Base-by-base conservation (phyloP, 2,797 vertebrate genomes). In the Enteromius afrohamiltoni region DNA sequence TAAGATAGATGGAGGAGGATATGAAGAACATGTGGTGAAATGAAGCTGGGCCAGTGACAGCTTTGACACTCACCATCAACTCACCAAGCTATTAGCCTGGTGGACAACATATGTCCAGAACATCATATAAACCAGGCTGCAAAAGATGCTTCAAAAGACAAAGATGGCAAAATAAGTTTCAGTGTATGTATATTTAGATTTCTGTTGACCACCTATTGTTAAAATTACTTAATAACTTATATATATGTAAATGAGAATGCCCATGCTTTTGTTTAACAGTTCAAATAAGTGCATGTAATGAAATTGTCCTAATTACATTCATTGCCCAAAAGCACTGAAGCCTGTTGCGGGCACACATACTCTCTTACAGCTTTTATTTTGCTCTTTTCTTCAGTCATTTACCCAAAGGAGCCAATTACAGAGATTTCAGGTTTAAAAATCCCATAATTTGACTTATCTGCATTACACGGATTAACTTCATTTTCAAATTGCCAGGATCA, bases 361-460 rank as follows among this genome's bases (percentile, higher is more conserved):
- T 74, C 29, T 74, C 47, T n/a, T 21, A 74, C 47, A 74, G 71
- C 19, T 34, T 80, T 88, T 80, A 85, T 82, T 89, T 88, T 80
- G 82, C 83, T 81, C 86, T 87, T 80, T 88, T 89, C 80, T 83
- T 88, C 87, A 92, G 87, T 88, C 87, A 85, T 82, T 90, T 81
- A 82, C 93, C 92, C 94, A 90, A 87, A 87, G 92, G 93, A 91
- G 84, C 91, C 90, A 93, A 93, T 95, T 93, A 95, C 86, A 89
- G 85, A 84, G 90, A 92, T 92, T 93, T 91, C 88, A 76, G 81
- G 87, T 88, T 84, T 23, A 89, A 93, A 93, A 93, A 93, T 93
- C 91, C 75, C 81, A 80, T 87, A 89, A 85, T 87, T 89, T 84
- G 73, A 47, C 75, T 91, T 90, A 87, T 91, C 92, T 91, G 89